Evolutionary conservation across 2,888 invertebrate species (phyloP), one percentile per base, ranked within the genome.

Genomic region (Nebria brevicollis): DNA sequence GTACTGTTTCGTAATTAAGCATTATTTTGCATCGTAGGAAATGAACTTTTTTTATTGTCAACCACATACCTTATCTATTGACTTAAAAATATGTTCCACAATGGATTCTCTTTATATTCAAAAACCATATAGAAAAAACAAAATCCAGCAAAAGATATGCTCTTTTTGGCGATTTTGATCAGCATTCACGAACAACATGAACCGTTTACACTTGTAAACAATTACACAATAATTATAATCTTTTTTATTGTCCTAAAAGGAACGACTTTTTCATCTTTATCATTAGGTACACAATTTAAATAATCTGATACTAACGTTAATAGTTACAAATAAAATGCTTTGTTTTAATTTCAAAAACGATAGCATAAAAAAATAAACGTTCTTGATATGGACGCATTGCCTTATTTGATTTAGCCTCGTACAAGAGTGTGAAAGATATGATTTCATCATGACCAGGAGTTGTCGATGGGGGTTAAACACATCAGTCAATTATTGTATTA

Each of bases 91-190:
- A 72, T 26, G 74, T 78, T 78, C 66, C 78, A 74, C 78, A 78
- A 73, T 65, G 70, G 72, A 70, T 54, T 54, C 72, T 64, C 42
- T 43, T 78, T 70, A 66, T 73, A 66, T 54, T 78, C 43, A 66
- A 74, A 74, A 65, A 77, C 34, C 34, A 34, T 77, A 77, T 78
- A 74, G 72, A 73, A 73, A 78, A 73, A 73, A 78, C 11, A 13
- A 54, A 54, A 54, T 11, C 13, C 54, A 54, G 8, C 8, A 54
- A 13, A 54, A 78, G 72, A 73, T 66, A 74, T 65, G 72, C 70
- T 78, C 25, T 79, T 79, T 77, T 80, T 80, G 80, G 80, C 80
- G 80, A 80, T 80, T 74, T 75, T 80, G 80, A 80, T 80, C 80
- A 80, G 80, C 80, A 20, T 75, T 75, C 80, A 75, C 75, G 75